Conservation (phyloP, 2,797 vertebrate species). For the Enteromius viviparus region DNA sequence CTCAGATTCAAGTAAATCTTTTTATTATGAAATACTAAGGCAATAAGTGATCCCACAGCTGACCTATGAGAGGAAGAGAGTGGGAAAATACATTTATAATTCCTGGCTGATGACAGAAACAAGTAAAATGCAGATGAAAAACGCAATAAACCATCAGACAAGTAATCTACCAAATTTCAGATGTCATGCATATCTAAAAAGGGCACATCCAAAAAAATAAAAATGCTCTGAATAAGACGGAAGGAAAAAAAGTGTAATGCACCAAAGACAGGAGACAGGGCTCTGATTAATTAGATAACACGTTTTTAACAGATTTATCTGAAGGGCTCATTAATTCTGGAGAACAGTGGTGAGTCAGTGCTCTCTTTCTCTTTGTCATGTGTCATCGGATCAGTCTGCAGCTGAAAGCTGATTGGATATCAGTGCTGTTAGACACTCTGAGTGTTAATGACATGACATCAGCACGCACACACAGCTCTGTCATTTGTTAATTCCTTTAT, state of each 20-base stretch:
- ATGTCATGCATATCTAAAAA: constrained; percentile 7
- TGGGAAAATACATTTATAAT: constrained; percentile 23
- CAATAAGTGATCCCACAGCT: constrained; percentile 1
- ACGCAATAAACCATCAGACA: background rate
- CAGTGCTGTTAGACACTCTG: background rate
- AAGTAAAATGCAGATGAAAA: background rate
- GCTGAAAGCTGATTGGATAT: constrained; percentile 39
- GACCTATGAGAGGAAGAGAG: background rate
- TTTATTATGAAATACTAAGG: background rate
- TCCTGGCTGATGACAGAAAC: constrained; percentile 20
- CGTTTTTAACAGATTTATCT: constrained; percentile 37
- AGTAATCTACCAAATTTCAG: background rate
- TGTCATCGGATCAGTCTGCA: constrained; percentile 33
- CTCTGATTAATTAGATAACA: constrained; percentile 43
- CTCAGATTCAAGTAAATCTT: constrained; percentile 1
- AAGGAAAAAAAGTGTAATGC: constrained; percentile 6
- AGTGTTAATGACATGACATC: constrained; percentile 28
- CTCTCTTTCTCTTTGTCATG: constrained; percentile 26
- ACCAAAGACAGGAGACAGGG: constrained; percentile 7
- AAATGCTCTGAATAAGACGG: background rate
- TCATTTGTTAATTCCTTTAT: constrained; percentile 33
- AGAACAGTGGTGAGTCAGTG: constrained; percentile 25
- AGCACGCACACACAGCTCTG: constrained; percentile 11
- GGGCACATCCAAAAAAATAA: background rate
- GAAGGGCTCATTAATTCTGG: constrained; percentile 46